Evolutionary conservation across 2,113 vertebrate species (phyloP), one percentile per base, ranked within the genome.

Genomic region (Stictonetta naevosa): DNA sequence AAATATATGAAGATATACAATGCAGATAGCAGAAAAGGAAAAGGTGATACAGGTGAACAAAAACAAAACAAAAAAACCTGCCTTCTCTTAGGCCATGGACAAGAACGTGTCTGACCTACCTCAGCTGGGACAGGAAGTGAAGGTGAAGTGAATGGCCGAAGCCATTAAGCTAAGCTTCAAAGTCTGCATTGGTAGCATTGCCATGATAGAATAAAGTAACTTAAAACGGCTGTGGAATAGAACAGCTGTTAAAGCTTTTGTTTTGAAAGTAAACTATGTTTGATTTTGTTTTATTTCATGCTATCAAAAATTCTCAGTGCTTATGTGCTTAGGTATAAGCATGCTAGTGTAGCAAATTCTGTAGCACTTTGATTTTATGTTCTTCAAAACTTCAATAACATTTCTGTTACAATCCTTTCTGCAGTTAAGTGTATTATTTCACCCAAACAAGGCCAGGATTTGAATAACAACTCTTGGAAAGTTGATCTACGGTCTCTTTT

Each of bases 11-110:
- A 85, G 11, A 28, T 77, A 52, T 0, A 13, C 4, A 44, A 4
- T 79, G 16, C 33, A 79, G n/a, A 26, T 17, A 87, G 18, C 10
- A 81, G 42, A 46, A 40, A 60, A 71, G 20, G 40, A 69, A 83
- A 58, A 23, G 6, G 2, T 19, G 52, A 59, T 15, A 10, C 14
- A 7, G 48, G 58, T 63, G 16, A 44, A 48, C 33, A 36, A 50
- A 50, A 44, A 48, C 8, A 42, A 42, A 42, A 42, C 3, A 50
- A 50, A 50, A 25, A 75, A 46, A 7, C n/a, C n/a, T 69, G 14
- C 17, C 13, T 0, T 68, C 0, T 76, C 26, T 34, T 46, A 19
- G 19, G 13, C 53, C 40, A 2, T 0, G 4, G 28, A 38, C 28
- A 42, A 55, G 56, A 42, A 13, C 5, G 2, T 3, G 2, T 15